These are phyloP conservation scores for Apolygus lucorum DNA, from an alignment of 1,140 invertebrate species.

Conservation along the genomic window DNA sequence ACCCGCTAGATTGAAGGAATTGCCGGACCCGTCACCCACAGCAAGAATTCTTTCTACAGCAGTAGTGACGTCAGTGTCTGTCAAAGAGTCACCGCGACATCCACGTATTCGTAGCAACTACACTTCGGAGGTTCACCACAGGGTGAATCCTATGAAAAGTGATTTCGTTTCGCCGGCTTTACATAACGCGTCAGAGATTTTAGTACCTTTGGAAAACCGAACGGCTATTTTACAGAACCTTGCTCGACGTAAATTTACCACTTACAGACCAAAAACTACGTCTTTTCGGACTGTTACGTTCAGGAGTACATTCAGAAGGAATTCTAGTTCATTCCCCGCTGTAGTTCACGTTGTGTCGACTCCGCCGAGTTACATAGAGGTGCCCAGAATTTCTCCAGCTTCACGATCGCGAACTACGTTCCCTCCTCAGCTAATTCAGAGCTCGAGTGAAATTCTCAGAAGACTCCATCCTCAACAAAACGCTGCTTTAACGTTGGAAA, in stretches of 20 bases:
- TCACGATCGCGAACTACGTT: constrained; percentile 7
- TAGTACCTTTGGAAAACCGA: neutral
- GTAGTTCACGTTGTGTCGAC: constrained; percentile 23
- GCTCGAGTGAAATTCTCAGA: neutral
- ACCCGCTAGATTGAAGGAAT: neutral
- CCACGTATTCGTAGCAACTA: constrained; percentile 14
- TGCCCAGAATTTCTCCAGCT: constrained; percentile 15
- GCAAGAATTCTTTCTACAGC: constrained; percentile 33
- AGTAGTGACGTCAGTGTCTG: constrained; percentile 32
- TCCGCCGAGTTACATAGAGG: constrained; percentile 27
- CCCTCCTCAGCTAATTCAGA: neutral
- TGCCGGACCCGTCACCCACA: constrained; percentile 21
- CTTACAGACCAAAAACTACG: constrained; percentile 22
- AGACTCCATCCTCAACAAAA: neutral
- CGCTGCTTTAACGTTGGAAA: neutral
- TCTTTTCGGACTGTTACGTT: constrained; percentile 20
- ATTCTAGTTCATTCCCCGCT: constrained; percentile 15
- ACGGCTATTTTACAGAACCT: constrained; percentile 9
- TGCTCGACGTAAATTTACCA: constrained; percentile 9
- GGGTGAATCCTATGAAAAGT: constrained; percentile 1
- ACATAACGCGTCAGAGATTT: neutral
- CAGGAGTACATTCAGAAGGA: constrained; percentile 23
- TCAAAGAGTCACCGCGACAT: constrained; percentile 28
- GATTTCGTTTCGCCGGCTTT: neutral
- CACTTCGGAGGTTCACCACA: neutral